A percentile compares a stretch with the other conserved stretches of the same genome.
phyloP scores from a whole-genome alignment of 1,140 invertebrate genomes.

The Mya arenaria region DNA sequence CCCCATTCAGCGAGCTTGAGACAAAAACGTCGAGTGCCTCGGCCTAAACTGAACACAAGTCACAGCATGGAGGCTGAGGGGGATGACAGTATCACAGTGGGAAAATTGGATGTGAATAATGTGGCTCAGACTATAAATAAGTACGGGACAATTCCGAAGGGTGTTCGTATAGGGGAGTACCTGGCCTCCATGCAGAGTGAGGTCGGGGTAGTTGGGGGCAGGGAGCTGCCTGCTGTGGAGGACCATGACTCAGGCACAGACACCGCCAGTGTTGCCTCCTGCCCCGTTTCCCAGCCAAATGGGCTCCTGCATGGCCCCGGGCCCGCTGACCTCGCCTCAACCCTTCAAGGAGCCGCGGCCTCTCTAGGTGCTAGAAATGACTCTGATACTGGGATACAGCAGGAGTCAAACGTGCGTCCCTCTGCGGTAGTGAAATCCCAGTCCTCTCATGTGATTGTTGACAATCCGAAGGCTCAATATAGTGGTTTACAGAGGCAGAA shows the following conservation, averaged over 20 bases:
- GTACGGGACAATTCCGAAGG: constrained; percentile 97
- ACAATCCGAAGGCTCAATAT: constrained; percentile 72
- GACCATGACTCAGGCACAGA: constrained; percentile 76
- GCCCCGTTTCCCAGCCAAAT: constrained; percentile 65
- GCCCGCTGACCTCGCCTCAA: neutral
- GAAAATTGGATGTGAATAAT: constrained; percentile 95
- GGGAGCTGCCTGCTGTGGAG: constrained; percentile 64
- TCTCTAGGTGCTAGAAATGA: constrained; percentile 1
- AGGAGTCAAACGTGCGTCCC: constrained; percentile 75
- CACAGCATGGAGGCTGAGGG: constrained; percentile 61
- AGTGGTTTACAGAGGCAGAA: constrained; percentile 79
- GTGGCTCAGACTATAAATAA: constrained; percentile 97
- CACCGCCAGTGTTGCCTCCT: constrained; percentile 74
- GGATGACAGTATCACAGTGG: constrained; percentile 62
- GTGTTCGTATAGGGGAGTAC: constrained; percentile 96
- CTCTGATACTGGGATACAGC: constrained; percentile 68
- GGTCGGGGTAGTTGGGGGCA: constrained; percentile 58
- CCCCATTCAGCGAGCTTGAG: constrained; percentile 66
- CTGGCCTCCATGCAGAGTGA: constrained; percentile 89
- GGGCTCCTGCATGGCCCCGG: constrained; percentile 32
- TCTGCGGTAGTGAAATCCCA: constrained; percentile 78
- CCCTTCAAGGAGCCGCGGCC: neutral
- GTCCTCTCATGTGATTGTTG: constrained; percentile 75
- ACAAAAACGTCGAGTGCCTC: constrained; percentile 64
- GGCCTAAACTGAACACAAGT: constrained; percentile 47